phyloP scores from a whole-genome alignment of 2,797 vertebrate genomes.

The Lemur catta region DNA sequence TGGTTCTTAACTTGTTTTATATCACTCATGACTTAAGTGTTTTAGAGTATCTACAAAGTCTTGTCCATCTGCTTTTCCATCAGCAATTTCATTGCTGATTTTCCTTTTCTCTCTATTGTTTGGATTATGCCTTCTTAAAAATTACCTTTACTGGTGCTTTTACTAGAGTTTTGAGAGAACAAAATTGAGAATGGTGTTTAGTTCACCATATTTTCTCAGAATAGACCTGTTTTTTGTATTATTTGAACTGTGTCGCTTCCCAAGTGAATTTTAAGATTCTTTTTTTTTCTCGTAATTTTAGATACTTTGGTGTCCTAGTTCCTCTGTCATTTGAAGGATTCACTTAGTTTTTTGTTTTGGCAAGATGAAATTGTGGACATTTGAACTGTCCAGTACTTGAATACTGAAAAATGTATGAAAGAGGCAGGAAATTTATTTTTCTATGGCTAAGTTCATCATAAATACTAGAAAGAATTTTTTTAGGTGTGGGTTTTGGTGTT shows the following conservation, averaged over 20 bases:
- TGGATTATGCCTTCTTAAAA: not conserved
- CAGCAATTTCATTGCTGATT: not conserved
- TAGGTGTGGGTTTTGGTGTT: not conserved
- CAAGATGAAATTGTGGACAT: not conserved
- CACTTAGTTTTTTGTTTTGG: not conserved
- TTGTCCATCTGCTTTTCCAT: not conserved
- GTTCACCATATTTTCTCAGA: not conserved
- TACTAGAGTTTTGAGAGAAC: not conserved
- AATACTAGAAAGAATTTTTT: not conserved
- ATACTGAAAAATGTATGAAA: conserved; percentile 12
- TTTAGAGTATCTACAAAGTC: not conserved
- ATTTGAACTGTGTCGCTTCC: not conserved
- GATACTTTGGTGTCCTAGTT: conserved; percentile 9
- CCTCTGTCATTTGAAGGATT: conserved; percentile 16
- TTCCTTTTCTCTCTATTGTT: not conserved
- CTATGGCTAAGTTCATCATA: not conserved
- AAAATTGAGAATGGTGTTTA: not conserved
- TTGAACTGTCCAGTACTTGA: conserved; percentile 14
- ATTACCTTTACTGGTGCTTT: not conserved
- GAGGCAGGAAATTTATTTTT: conserved; percentile 13
- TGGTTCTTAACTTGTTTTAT: not conserved
- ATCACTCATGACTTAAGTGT: not conserved
- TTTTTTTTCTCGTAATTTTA: not conserved
- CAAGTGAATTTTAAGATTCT: conserved; percentile 24
- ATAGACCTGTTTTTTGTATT: not conserved